Evolutionary conservation across 2,888 invertebrate genomes (phyloP).

Genomic region (Dasysyrphus tricinctus): DNA sequence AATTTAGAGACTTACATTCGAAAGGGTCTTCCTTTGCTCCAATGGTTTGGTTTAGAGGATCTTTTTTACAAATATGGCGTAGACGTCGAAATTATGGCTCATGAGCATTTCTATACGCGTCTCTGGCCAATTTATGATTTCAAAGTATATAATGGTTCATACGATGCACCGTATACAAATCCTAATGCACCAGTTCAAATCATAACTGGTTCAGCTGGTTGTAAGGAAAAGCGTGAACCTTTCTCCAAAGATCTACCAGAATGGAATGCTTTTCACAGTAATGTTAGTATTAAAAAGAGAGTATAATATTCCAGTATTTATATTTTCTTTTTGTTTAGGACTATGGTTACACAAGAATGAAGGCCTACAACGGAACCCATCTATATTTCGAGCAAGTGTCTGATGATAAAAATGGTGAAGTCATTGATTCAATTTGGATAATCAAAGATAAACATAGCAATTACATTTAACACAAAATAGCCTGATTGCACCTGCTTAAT

Average conservation of each 20-base stretch:
- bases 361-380: slow-evolving; percentile 92
- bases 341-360: slow-evolving; percentile 96
- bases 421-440: slow-evolving; percentile 88
- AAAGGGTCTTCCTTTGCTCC: slow-evolving; percentile 87
- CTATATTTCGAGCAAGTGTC: slow-evolving; percentile 94
- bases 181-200: slow-evolving; percentile 95
- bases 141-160: slow-evolving; percentile 87
- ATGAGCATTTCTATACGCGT: slow-evolving; percentile 98
- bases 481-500: too few relatives aligned
- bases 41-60: slow-evolving; percentile 91
- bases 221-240: slow-evolving; percentile 91
- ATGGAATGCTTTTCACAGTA: slow-evolving; percentile 94
- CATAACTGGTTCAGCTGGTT: slow-evolving; percentile 94
- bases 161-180: slow-evolving; percentile 85
- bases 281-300: slow-evolving; percentile 77
- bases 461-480: slow-evolving; percentile 34
- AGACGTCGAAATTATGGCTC: slow-evolving; percentile 97
- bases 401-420: slow-evolving; percentile 87
- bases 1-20: slow-evolving; percentile 87
- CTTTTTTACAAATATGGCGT: slow-evolving; percentile 95
- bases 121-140: slow-evolving; percentile 97
- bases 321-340: slow-evolving; percentile 85
- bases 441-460: slow-evolving; percentile 85
- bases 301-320: background rate
- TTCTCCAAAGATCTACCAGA: slow-evolving; percentile 85